These are phyloP conservation scores for Penaeus vannamei DNA, from an alignment of 1,140 invertebrate species.

Conservation along the genomic window DNA sequence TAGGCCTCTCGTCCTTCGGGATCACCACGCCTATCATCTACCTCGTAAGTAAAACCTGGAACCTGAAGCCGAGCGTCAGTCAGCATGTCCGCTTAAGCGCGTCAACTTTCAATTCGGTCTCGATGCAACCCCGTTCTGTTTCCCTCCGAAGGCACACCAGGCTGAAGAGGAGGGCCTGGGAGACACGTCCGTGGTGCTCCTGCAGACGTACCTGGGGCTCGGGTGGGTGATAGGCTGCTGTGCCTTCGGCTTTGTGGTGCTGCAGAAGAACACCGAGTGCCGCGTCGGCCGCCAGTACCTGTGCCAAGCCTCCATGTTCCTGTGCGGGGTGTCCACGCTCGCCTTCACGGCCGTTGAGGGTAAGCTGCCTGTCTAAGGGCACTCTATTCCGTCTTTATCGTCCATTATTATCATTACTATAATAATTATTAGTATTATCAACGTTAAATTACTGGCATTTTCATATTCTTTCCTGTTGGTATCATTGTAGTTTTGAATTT, in stretches of 20 bases:
- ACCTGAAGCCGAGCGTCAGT: no score
- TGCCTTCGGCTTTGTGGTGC: constrained; percentile 85
- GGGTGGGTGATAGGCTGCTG: constrained; percentile 87
- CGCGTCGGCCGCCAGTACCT: constrained; percentile 88
- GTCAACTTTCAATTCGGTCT: neutral
- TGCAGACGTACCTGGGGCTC: constrained; percentile 85
- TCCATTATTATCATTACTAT: neutral
- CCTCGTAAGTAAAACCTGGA: constrained; percentile 75
- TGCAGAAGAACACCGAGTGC: constrained; percentile 87
- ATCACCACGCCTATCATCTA: constrained; percentile 91
- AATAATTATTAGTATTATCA: neutral
- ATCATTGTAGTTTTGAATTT: neutral
- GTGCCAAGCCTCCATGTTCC: constrained; percentile 83
- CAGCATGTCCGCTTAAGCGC: neutral
- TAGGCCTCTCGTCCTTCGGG: constrained; percentile 84
- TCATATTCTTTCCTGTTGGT: neutral
- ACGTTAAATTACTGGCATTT: neutral
- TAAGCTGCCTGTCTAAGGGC: neutral
- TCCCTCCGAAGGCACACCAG: constrained; percentile 77
- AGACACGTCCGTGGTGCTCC: constrained; percentile 78
- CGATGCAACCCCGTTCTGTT: neutral
- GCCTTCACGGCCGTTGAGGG: constrained; percentile 87
- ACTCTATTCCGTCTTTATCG: no score
- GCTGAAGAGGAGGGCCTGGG: constrained; percentile 78
- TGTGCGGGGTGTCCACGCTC: constrained; percentile 84